Evolutionary conservation across 53 echinoderm and acorn worm species (phyloP).

Genomic region (Actinopyga echinites): DNA sequence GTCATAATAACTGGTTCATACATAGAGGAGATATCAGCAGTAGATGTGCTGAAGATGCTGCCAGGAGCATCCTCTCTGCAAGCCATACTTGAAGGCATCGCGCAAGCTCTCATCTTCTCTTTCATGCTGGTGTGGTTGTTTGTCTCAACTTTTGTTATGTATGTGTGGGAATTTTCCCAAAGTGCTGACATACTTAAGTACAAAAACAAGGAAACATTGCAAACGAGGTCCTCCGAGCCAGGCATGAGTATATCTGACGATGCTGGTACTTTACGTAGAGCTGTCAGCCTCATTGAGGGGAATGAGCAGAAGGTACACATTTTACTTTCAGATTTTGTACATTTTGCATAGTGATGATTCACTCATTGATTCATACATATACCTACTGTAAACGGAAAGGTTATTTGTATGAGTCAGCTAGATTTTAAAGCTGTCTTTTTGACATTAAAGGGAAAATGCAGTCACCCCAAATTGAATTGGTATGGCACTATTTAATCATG

Average conservation of each 20-base stretch:
- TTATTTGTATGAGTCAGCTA: too few relatives aligned
- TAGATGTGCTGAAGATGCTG: not conserved
- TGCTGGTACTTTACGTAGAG: not conserved
- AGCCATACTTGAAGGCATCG: conserved; percentile 19
- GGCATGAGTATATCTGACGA: not conserved
- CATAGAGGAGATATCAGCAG: too few relatives aligned
- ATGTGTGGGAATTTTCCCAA: conserved; percentile 16
- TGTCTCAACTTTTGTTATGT: conserved; percentile 36
- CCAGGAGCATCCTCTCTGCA: not conserved
- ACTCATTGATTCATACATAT: too few relatives aligned
- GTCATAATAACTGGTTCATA: too few relatives aligned
- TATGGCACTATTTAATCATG: too few relatives aligned
- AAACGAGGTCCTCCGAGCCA: not conserved
- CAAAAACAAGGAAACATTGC: not conserved
- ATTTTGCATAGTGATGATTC: too few relatives aligned
- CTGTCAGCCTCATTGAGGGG: not conserved
- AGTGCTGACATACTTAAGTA: not conserved
- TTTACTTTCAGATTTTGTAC: too few relatives aligned
- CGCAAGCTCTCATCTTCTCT: conserved; percentile 29
- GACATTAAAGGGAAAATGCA: too few relatives aligned
- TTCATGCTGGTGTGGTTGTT: conserved; percentile 39
- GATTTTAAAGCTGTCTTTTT: too few relatives aligned
- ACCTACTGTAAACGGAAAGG: too few relatives aligned
- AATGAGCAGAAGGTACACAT: too few relatives aligned
- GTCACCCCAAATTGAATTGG: too few relatives aligned